Percentiles rank a stretch among this genome's conserved stretches.
phyloP scores from a whole-genome alignment of 2,888 invertebrate genomes.

The Spodoptera picta region DNA sequence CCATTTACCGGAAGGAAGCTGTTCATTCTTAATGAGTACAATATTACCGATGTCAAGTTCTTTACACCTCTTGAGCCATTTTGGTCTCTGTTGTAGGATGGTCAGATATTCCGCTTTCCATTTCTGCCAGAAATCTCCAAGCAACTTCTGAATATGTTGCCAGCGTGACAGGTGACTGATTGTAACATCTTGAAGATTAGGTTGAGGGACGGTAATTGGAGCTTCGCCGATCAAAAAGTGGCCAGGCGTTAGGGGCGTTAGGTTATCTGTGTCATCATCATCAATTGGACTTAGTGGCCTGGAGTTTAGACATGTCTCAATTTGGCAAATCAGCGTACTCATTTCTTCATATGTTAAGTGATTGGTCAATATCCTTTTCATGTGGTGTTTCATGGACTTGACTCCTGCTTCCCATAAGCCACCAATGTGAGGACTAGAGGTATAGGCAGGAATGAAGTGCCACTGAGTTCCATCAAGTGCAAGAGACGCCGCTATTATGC shows the following conservation, averaged over 20 bases:
- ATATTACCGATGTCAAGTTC: constrained; percentile 15
- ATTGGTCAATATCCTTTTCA: neutral
- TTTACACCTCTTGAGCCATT: no score
- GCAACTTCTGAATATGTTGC: constrained; percentile 43
- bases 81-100: no score
- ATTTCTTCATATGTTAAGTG: constrained; percentile 7
- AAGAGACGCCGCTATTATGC: constrained; percentile 6
- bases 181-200: constrained; percentile 20
- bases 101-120: no score
- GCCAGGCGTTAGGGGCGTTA: constrained; percentile 7
- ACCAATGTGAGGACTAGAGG: constrained; percentile 17
- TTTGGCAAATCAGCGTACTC: constrained; percentile 11
- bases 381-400: constrained; percentile 3
- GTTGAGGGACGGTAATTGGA: constrained; percentile 33
- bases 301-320: constrained; percentile 8
- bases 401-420: constrained; percentile 13
- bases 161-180: constrained; percentile 38
- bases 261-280: neutral
- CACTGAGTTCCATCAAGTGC: constrained; percentile 17
- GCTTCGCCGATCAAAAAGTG: constrained; percentile 37
- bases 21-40: no score
- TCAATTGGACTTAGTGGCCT: constrained; percentile 2
- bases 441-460: constrained; percentile 15
- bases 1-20: no score
- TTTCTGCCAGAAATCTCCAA: constrained; percentile 26